phyloP scores from a whole-genome alignment of 1,140 invertebrate species.

The Caerostris darwini region DNA sequence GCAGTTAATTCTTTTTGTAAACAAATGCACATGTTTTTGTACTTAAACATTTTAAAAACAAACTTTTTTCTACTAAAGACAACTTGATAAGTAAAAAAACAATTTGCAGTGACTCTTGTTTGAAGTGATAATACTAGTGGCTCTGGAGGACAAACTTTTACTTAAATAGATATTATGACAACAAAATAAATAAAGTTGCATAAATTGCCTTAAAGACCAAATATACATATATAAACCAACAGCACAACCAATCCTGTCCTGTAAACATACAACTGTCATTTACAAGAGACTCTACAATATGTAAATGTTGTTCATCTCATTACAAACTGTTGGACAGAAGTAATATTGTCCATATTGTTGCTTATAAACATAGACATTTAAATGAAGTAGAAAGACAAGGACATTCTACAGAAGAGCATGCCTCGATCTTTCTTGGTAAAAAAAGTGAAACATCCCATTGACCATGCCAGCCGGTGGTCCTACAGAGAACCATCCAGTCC shows the following conservation, averaged over 20 bases:
- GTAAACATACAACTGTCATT: too few relatives aligned
- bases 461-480: constrained; percentile 66
- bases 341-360: too few relatives aligned
- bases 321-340: too few relatives aligned
- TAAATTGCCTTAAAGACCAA: neutral
- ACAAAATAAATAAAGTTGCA: neutral
- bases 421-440: constrained; percentile 82
- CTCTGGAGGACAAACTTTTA: neutral
- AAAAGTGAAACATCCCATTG: constrained; percentile 79
- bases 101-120: too few relatives aligned
- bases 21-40: neutral
- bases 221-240: neutral
- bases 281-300: too few relatives aligned
- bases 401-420: constrained; percentile 79
- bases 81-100: too few relatives aligned
- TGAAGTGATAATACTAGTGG: neutral
- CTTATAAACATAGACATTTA: neutral
- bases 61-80: too few relatives aligned
- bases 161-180: neutral
- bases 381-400: neutral
- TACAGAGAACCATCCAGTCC: constrained; percentile 79
- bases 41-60: too few relatives aligned
- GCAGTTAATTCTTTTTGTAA: neutral
- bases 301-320: too few relatives aligned
- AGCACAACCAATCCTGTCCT: too few relatives aligned